Conservation (phyloP, 2,113 vertebrate genomes). For the Ahaetulla prasina region DNA sequence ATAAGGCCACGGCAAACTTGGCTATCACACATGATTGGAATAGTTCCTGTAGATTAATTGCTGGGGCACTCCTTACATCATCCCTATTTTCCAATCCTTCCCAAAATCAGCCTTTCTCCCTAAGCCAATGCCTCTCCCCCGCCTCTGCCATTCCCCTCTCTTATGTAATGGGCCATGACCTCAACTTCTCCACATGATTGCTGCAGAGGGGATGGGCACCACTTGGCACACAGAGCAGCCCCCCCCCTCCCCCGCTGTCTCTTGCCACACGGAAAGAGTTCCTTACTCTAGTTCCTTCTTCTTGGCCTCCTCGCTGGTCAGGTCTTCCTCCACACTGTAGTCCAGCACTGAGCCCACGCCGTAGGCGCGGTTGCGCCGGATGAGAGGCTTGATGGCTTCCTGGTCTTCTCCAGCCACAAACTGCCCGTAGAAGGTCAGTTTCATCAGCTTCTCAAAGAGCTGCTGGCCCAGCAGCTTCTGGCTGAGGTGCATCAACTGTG, state of each 20-base stretch:
- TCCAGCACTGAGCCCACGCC: constrained; percentile 88
- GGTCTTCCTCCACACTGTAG: constrained; percentile 86
- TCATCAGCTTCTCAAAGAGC: constrained; percentile 83
- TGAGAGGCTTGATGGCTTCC: constrained; percentile 78
- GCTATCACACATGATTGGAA: neutral
- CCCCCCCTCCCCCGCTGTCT: neutral
- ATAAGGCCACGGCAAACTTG: neutral
- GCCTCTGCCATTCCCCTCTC: neutral
- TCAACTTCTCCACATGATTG: neutral
- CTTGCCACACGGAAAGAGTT: neutral
- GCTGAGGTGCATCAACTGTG: constrained; percentile 73
- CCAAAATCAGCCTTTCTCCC: neutral
- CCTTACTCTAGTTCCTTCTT: constrained; percentile 73
- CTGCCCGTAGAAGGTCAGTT: constrained; percentile 92
- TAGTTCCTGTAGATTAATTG: neutral
- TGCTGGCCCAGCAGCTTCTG: constrained; percentile 75
- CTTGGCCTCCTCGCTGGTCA: constrained; percentile 68
- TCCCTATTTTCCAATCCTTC: neutral
- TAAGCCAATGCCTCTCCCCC: neutral
- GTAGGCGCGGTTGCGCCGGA: constrained; percentile 78
- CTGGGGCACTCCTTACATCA: neutral
- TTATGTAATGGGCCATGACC: neutral
- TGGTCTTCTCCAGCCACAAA: constrained; percentile 93
- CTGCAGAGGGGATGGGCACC: neutral
- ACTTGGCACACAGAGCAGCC: neutral